These are phyloP conservation scores for Eulemur coronatus DNA, from an alignment of 2,797 vertebrate genomes.

Conservation along the genomic window DNA sequence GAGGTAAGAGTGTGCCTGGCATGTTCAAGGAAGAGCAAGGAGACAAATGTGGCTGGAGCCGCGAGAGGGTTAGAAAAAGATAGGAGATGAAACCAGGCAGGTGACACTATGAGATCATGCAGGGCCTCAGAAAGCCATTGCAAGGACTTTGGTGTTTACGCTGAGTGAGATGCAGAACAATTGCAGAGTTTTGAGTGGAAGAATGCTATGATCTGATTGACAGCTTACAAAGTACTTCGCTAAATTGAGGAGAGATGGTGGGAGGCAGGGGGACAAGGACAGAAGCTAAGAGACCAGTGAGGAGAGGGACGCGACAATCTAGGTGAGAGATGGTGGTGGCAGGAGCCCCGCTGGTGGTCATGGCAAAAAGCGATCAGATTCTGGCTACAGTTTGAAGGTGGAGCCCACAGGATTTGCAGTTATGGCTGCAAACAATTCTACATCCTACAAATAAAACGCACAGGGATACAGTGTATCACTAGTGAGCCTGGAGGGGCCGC, in stretches of 20 bases:
- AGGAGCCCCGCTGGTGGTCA: background rate
- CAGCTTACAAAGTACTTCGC: background rate
- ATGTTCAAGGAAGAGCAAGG: background rate
- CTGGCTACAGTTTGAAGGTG: background rate
- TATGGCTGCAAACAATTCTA: background rate
- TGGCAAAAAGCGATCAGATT: background rate
- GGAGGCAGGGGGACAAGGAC: background rate
- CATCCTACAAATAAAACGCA: background rate
- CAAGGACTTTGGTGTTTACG: background rate
- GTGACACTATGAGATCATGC: background rate
- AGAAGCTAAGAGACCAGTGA: background rate
- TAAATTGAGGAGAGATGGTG: background rate
- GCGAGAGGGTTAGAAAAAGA: background rate
- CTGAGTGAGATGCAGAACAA: background rate
- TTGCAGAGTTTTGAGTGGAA: background rate
- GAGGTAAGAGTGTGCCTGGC: background rate
- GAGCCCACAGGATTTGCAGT: background rate
- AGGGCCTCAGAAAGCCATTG: background rate
- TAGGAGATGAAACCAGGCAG: background rate
- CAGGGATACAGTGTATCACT: background rate
- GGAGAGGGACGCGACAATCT: background rate
- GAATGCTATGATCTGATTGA: background rate
- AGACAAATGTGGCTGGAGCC: background rate
- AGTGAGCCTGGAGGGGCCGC: background rate
- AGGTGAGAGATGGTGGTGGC: background rate